Evolutionary conservation across 1,140 invertebrate genomes (phyloP), one percentile per base, ranked within the genome.

Genomic region (Cydia splendana): DNA sequence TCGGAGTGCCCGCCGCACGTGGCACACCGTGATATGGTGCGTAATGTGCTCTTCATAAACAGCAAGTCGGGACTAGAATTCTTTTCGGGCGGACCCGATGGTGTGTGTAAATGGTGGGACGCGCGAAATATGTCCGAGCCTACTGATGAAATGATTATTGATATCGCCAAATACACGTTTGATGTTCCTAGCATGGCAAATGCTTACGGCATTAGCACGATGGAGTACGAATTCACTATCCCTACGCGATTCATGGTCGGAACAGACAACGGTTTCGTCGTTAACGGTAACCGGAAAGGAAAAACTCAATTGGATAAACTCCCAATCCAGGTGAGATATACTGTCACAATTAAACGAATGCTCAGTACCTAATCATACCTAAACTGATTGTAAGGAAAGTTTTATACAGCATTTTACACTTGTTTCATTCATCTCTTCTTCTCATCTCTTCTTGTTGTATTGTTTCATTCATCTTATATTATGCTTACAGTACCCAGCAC

Each of bases 181-280:
- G 96, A 97, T 82, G 95, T 96, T 45, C 96, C 96, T 88, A 94
- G 94, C 24, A 90, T 96, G 75, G 94, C 95, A 0, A 95, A 95
- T 38, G 96, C 97, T 9, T 95, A 95, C 78, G 97, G 97, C 34
- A 95, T 97, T 38, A 96, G 96, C 9, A 94, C 95, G 78, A 91
- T 99, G 74, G 98, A 98, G 90, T 98, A 97, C 90, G 98, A 98
- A 93, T 94, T 96, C 0, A 98, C 98, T 0, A 97, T 98, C 82
- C 97, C 98, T 0, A 98, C 97, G n/a, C 95, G 97, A 78, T 95
- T 95, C 79, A 95, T 95, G 94, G 93, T 92, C 1, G 97, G 97
- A 57, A 97, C 96, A 28, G 97, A 98, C 84, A 95, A 96, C 93
- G 96, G 96, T 2, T 94, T 95, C 67, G 95, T 98, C 0, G 95